Conservation (phyloP, 2,797 vertebrate species). For the Lindbergichthys nudifrons region DNA sequence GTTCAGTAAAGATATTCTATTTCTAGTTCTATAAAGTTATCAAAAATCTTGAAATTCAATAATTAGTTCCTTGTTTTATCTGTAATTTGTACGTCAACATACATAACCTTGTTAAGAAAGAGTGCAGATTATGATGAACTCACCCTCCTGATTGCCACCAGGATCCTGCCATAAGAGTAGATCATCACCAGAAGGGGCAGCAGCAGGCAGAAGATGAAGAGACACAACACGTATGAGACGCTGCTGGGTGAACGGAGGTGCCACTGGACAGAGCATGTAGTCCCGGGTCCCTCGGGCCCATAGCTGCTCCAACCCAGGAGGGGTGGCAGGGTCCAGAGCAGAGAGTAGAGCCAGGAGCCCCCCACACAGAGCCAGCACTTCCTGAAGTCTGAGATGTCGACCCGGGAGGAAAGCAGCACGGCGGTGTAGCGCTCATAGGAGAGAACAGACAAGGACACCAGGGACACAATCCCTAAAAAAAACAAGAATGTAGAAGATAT, state of each 20-base stretch:
- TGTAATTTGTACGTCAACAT: neutral
- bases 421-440: slow-evolving; percentile 84
- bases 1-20: neutral
- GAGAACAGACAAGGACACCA: slow-evolving; percentile 85
- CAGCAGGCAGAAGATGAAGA: slow-evolving; percentile 87
- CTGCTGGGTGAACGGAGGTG: slow-evolving; percentile 78
- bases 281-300: slow-evolving; percentile 85
- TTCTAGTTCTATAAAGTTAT: neutral
- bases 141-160: slow-evolving; percentile 81
- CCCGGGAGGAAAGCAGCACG: slow-evolving; percentile 76
- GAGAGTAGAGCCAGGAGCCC: slow-evolving; percentile 85
- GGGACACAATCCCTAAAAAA: slow-evolving; percentile 82
- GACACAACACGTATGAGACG: slow-evolving; percentile 84
- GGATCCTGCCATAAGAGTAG: slow-evolving; percentile 82
- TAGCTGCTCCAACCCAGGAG: slow-evolving; percentile 88
- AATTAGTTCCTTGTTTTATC: neutral
- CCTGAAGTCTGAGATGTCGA: slow-evolving; percentile 82
- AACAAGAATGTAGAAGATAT: slow-evolving; percentile 8
- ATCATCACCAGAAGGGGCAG: slow-evolving; percentile 85
- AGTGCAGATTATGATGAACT: slow-evolving; percentile 41
- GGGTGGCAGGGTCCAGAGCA: slow-evolving; percentile 83
- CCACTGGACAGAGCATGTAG: slow-evolving; percentile 87
- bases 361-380: slow-evolving; percentile 83
- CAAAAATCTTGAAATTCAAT: neutral
- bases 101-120: neutral